Evolutionary conservation across 2,797 vertebrate genomes (phyloP), one percentile per base, ranked within the genome.

Genomic region (Microchirus variegatus): DNA sequence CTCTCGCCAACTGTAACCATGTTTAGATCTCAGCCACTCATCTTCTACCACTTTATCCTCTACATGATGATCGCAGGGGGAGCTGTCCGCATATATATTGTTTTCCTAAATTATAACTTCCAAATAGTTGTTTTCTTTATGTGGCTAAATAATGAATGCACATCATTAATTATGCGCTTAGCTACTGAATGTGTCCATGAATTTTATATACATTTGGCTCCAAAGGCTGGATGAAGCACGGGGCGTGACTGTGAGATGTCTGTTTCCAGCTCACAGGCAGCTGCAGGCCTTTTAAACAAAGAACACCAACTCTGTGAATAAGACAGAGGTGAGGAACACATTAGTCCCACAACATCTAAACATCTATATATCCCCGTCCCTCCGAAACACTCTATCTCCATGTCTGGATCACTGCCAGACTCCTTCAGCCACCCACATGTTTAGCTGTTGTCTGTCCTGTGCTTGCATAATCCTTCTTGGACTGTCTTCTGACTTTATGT

Each of bases 261-360:
- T 15, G 47, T 44, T 43, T 49, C 26, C 13, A 22, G 1, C 16
- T 14, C 4, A 10, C 31, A 50, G 40, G 57, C 46, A 41, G 55
- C 67, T 26, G 41, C 61, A 53, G 45, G 70, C 44, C 53, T 67
- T 67, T 53, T 15, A 53, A 68, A 43, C 58, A 42, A 14, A 78
- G 75, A 78, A 69, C 69, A 62, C 11, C 0, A 4, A 58, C 37
- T 12, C 14, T 48, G 55, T 74, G 59, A 71, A 75, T 59, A 75
- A 81, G 86, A 49, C 50, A 56, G 71, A 70, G 68, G 57, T 49
- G 60, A 60, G 61, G 54, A 71, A 69, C 64, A 63, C 43, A 53
- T 26, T 26, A 66, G 59, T 74, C 64, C 43, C 72, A 55, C 31
- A 31, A 31, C 31, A 31, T 31, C 31, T 31, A 57, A 63, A 81